Evolutionary conservation across 1,140 invertebrate genomes (phyloP).

Genomic region (Drosophila sulfurigaster): DNA sequence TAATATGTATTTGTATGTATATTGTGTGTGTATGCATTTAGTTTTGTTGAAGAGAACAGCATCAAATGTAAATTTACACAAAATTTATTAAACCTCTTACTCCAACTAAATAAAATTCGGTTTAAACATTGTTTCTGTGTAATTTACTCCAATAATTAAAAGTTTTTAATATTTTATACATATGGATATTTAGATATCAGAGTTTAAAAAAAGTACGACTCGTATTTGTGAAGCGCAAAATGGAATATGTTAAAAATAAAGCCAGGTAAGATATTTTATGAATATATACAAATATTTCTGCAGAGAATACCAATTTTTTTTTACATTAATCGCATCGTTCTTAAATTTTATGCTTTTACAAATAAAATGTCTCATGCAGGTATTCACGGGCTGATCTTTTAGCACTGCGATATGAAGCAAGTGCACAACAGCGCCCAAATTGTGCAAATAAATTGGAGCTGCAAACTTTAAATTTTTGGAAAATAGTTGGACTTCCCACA

Average conservation of each 20-base stretch:
- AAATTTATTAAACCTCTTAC: no score
- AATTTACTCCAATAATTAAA: not conserved
- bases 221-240: slow-evolving; percentile 9
- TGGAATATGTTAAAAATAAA: slow-evolving; percentile 28
- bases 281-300: no score
- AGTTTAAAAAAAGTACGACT: not conserved
- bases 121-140: not conserved
- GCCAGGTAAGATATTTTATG: slow-evolving; percentile 21
- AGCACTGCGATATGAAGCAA: slow-evolving; percentile 65
- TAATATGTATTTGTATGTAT: no score
- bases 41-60: not conserved
- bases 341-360: no score
- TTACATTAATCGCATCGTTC: not conserved
- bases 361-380: slow-evolving; percentile 23
- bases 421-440: slow-evolving; percentile 59
- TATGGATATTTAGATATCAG: not conserved
- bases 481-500: slow-evolving; percentile 27
- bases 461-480: slow-evolving; percentile 73
- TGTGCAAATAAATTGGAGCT: slow-evolving; percentile 60
- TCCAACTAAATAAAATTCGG: no score
- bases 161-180: not conserved
- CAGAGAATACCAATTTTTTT: not conserved
- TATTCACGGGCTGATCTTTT: slow-evolving; percentile 67
- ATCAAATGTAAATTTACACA: slow-evolving; percentile 8
- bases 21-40: slow-evolving; percentile 2